phyloP scores from a whole-genome alignment of 2,113 vertebrate species.

The Callaeas wilsoni region DNA sequence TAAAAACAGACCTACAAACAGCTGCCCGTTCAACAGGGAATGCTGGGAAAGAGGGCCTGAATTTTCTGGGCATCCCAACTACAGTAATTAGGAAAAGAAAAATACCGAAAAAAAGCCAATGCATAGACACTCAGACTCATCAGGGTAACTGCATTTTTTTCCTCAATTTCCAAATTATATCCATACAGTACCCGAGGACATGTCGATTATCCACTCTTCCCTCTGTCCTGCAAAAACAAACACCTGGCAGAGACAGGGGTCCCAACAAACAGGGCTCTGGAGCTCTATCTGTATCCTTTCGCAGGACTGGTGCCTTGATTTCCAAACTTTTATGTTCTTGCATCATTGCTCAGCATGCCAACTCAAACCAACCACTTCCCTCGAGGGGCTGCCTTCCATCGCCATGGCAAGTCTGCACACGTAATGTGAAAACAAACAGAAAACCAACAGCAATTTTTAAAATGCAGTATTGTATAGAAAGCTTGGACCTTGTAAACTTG shows the following conservation, averaged over 20 bases:
- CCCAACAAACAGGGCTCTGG: not conserved
- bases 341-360: slow-evolving; percentile 26
- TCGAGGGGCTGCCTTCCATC: slow-evolving; percentile 34
- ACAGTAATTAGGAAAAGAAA: slow-evolving; percentile 27
- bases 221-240: slow-evolving; percentile 19
- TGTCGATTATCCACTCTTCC: not conserved
- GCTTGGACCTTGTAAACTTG: slow-evolving; percentile 76
- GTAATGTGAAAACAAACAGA: slow-evolving; percentile 49
- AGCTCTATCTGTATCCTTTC: not conserved
- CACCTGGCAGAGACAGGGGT: not conserved
- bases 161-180: not conserved
- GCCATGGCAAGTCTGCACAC: slow-evolving; percentile 47
- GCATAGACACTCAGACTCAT: slow-evolving; percentile 32
- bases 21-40: slow-evolving; percentile 1
- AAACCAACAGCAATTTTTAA: slow-evolving; percentile 43
- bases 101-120: slow-evolving; percentile 32
- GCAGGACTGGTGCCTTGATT: not conserved
- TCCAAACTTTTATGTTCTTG: not conserved
- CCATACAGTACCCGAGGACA: slow-evolving; percentile 7
- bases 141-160: slow-evolving; percentile 1
- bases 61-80: slow-evolving; percentile 10
- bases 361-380: slow-evolving; percentile 3
- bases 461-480: slow-evolving; percentile 68
- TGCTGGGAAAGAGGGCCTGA: slow-evolving; percentile 28
- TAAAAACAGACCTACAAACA: slow-evolving; percentile 66